phyloP scores from a whole-genome alignment of 2,888 invertebrate genomes.

The Caenorhabditis afra region DNA sequence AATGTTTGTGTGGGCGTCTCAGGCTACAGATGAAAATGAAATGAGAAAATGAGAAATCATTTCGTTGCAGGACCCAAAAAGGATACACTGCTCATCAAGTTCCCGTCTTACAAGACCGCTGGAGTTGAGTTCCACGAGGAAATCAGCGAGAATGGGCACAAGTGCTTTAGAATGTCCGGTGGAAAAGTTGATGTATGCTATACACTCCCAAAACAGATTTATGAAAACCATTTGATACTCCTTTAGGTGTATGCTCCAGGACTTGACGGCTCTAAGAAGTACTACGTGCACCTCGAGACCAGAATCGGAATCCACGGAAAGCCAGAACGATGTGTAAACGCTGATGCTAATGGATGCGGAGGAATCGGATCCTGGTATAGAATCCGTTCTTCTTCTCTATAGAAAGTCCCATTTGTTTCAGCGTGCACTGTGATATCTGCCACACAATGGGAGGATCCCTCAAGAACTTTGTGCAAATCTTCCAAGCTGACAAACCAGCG shows the following conservation, averaged over 20 bases:
- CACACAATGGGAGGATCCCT: conserved; percentile 76
- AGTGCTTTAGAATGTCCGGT: conserved; percentile 80
- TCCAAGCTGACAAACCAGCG: conserved; percentile 77
- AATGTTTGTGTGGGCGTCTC: neutral
- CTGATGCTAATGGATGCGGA: conserved; percentile 78
- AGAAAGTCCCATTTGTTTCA: too few relatives aligned
- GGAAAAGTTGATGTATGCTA: conserved; percentile 77
- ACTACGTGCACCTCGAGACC: conserved; percentile 79
- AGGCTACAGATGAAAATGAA: neutral
- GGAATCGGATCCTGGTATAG: conserved; percentile 80
- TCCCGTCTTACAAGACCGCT: conserved; percentile 78
- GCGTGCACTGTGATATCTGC: conserved; percentile 79
- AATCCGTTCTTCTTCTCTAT: conserved; percentile 8
- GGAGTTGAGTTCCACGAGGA: conserved; percentile 73
- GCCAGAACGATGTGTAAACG: conserved; percentile 79
- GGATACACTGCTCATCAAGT: conserved; percentile 77
- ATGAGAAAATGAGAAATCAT: too few relatives aligned
- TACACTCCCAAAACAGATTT: neutral
- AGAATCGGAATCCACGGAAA: conserved; percentile 80
- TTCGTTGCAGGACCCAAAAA: conserved; percentile 68
- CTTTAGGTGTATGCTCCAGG: conserved; percentile 58
- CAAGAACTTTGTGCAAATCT: conserved; percentile 79
- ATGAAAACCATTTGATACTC: neutral
- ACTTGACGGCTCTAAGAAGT: conserved; percentile 76
- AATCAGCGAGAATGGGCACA: conserved; percentile 68